Percentiles rank a stretch among this genome's conserved stretches.
These are phyloP conservation scores for Lacanobia wlatinum DNA, from an alignment of 2,888 invertebrate species.

Conservation along the genomic window DNA sequence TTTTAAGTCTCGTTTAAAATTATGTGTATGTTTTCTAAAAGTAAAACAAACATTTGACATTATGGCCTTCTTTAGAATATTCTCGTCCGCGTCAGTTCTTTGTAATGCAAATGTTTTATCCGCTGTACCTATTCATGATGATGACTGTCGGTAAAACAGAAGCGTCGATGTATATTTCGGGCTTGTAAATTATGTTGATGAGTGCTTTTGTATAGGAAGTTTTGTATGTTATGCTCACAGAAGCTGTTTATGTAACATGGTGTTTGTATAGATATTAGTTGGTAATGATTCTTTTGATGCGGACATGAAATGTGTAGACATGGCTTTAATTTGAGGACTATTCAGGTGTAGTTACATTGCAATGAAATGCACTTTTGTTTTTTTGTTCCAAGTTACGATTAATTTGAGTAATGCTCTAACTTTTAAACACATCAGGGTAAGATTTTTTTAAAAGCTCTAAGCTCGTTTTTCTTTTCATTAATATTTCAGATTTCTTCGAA, in stretches of 20 bases:
- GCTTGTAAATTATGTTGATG: constrained; percentile 48
- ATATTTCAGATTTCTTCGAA: too few relatives aligned
- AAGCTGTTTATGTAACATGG: constrained; percentile 12
- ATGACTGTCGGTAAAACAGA: constrained; percentile 43
- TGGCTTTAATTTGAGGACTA: neutral
- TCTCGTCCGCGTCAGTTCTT: constrained; percentile 32
- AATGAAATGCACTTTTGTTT: too few relatives aligned
- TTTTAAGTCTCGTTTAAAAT: constrained; percentile 37
- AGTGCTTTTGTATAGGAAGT: constrained; percentile 24
- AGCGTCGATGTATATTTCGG: constrained; percentile 42
- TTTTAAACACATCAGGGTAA: too few relatives aligned
- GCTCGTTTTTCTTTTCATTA: too few relatives aligned
- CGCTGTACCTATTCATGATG: constrained; percentile 50
- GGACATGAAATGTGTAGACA: neutral
- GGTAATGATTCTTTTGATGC: constrained; percentile 8
- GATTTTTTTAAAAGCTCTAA: neutral
- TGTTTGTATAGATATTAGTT: constrained; percentile 2
- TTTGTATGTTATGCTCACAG: constrained; percentile 31
- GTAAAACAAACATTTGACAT: constrained; percentile 54
- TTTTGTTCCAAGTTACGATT: neutral
- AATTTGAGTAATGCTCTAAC: too few relatives aligned
- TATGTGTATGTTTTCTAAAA: constrained; percentile 47
- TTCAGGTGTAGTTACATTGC: neutral
- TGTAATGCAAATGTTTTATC: constrained; percentile 60
- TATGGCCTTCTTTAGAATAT: constrained; percentile 43